Conservation (phyloP, 2,113 vertebrate genomes). For the Opisthocomus hoazin region DNA sequence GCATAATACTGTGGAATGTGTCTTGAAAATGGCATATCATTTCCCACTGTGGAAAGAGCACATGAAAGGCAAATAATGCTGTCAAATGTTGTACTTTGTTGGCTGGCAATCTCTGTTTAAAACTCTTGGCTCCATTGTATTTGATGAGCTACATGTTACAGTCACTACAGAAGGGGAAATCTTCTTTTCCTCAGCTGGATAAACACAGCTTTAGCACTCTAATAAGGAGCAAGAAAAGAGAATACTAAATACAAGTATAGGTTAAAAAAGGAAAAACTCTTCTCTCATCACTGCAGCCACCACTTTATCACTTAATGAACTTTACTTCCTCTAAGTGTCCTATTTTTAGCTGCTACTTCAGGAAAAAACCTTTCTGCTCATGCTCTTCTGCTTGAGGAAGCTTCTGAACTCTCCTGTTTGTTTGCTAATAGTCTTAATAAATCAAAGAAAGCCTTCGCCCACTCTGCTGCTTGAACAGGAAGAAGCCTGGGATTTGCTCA, state of each 20-base stretch:
- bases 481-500: slow-evolving; percentile 34
- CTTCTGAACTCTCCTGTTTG: slow-evolving; percentile 36
- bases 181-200: slow-evolving; percentile 2
- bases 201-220: slow-evolving; percentile 47
- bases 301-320: slow-evolving; percentile 41
- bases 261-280: slow-evolving; percentile 22
- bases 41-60: slow-evolving; percentile 10
- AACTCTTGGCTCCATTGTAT: slow-evolving; percentile 18
- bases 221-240: slow-evolving; percentile 47
- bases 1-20: slow-evolving; percentile 28
- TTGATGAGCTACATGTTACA: slow-evolving; percentile 32
- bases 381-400: slow-evolving; percentile 47
- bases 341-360: slow-evolving; percentile 49
- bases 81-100: slow-evolving; percentile 24
- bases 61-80: slow-evolving; percentile 21
- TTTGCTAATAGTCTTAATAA: slow-evolving; percentile 48
- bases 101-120: slow-evolving; percentile 22
- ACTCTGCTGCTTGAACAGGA: background rate
- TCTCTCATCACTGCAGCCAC: slow-evolving; percentile 7
- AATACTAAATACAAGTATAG: slow-evolving; percentile 56
- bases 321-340: slow-evolving; percentile 40
- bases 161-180: slow-evolving; percentile 51
- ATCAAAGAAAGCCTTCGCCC: slow-evolving; percentile 43
- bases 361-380: background rate
- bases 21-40: slow-evolving; percentile 37